A percentile compares a stretch with the other conserved stretches of the same genome.
Conservation (phyloP, 30 jellyfish, hydroid and myxozoan species). For the Clytia hemisphaerica region DNA sequence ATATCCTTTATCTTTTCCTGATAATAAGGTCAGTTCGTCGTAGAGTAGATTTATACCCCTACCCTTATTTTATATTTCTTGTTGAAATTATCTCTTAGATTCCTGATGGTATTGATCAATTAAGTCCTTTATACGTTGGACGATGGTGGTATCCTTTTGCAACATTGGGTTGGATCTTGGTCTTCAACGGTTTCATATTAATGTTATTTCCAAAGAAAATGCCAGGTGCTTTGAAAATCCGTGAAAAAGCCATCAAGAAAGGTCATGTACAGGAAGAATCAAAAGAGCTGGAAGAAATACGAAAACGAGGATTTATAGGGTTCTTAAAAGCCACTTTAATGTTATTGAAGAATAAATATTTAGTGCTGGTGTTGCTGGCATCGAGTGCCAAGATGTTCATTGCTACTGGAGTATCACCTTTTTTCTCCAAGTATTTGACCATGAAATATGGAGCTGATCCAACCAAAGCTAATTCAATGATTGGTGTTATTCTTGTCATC, state of each 20-base stretch:
- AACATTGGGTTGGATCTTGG: constrained; percentile 3
- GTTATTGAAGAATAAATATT: constrained; percentile 39
- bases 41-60: no score
- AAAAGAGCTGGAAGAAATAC: constrained; percentile 7
- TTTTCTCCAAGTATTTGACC: constrained; percentile 42
- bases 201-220: constrained; percentile 44
- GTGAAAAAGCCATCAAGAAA: constrained; percentile 46
- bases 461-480: neutral
- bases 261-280: constrained; percentile 30
- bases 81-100: no score
- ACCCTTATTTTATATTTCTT: no score
- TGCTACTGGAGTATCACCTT: constrained; percentile 39
- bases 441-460: constrained; percentile 48
- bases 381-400: constrained; percentile 22
- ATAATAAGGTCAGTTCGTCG: no score
- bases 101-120: constrained; percentile 10
- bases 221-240: constrained; percentile 9
- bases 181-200: constrained; percentile 11
- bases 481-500: constrained; percentile 4
- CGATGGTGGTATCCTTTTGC: constrained; percentile 68
- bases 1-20: no score
- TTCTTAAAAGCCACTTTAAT: constrained; percentile 31
- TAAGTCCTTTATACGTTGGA: constrained; percentile 51
- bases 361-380: constrained; percentile 39
- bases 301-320: constrained; percentile 22